Evolutionary conservation across 2,888 invertebrate species (phyloP).

Genomic region (Siphonodentalium dalli): DNA sequence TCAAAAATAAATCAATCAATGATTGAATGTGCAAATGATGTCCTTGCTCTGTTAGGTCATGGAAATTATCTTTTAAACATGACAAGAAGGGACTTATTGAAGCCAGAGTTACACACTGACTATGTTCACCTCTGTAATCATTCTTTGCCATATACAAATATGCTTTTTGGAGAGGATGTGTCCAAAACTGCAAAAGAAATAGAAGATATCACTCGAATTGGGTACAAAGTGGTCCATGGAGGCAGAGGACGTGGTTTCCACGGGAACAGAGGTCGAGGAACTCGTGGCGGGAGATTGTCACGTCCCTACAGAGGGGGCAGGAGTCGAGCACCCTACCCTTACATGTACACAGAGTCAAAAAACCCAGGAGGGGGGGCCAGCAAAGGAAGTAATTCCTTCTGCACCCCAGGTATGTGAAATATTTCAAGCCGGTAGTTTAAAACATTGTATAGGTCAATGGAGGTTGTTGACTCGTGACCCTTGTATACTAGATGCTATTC

Average conservation of each 20-base stretch:
- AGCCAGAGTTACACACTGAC: constrained; percentile 13
- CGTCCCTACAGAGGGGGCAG: no score
- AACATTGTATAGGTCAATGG: constrained; percentile 18
- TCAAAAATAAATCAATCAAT: no score
- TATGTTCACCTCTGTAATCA: constrained; percentile 16
- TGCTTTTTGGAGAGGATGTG: constrained; percentile 27
- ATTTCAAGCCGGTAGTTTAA: constrained; percentile 15
- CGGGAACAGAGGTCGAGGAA: not conserved
- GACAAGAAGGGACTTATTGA: constrained; percentile 13
- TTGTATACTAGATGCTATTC: constrained; percentile 16
- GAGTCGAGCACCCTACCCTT: no score
- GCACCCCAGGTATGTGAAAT: no score
- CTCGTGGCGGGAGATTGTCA: not conserved
- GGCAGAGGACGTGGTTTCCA: constrained; percentile 1
- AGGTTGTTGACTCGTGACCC: constrained; percentile 11
- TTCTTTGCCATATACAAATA: constrained; percentile 7
- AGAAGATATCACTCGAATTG: constrained; percentile 21
- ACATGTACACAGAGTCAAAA: no score
- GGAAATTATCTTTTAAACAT: constrained; percentile 23
- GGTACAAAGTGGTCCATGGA: constrained; percentile 4
- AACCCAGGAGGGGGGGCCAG: no score
- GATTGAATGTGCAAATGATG: no score
- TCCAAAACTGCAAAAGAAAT: constrained; percentile 25
- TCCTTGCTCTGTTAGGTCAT: constrained; percentile 23
- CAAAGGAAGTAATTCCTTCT: no score